phyloP scores from a whole-genome alignment of 2,797 vertebrate species.

The Gallinago solitaria region DNA sequence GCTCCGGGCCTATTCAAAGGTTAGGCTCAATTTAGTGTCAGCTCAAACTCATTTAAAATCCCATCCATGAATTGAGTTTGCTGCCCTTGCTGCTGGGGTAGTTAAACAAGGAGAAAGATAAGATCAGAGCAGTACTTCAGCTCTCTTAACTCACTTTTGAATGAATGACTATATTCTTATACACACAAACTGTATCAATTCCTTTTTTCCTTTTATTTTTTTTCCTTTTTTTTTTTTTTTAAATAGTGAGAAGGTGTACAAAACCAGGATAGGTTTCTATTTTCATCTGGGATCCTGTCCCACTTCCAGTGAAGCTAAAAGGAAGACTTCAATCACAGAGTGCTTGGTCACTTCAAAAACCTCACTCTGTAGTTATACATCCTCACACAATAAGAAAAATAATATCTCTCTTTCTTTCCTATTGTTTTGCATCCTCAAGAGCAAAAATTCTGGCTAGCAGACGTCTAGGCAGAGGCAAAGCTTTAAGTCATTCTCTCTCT shows the following conservation, averaged over 20 bases:
- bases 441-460: background rate
- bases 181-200: background rate
- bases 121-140: background rate
- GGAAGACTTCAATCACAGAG: background rate
- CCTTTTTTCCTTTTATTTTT: background rate
- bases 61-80: background rate
- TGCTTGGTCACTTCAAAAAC: background rate
- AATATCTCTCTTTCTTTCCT: background rate
- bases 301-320: background rate
- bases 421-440: background rate
- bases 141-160: background rate
- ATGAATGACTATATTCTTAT: background rate
- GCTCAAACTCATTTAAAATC: constrained; percentile 40
- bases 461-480: background rate
- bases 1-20: background rate
- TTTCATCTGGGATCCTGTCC: background rate
- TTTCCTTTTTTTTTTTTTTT: background rate
- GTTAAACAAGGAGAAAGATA: background rate
- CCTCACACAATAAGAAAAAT: background rate
- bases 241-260: background rate
- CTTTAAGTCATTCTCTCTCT: background rate
- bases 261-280: background rate
- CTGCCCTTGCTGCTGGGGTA: background rate
- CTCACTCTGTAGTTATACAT: background rate
- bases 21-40: constrained; percentile 37